A percentile compares a stretch with the other conserved stretches of the same genome.
Evolutionary conservation across 2,797 vertebrate genomes (phyloP).

Genomic region (Paratrypauchen microcephalus): DNA sequence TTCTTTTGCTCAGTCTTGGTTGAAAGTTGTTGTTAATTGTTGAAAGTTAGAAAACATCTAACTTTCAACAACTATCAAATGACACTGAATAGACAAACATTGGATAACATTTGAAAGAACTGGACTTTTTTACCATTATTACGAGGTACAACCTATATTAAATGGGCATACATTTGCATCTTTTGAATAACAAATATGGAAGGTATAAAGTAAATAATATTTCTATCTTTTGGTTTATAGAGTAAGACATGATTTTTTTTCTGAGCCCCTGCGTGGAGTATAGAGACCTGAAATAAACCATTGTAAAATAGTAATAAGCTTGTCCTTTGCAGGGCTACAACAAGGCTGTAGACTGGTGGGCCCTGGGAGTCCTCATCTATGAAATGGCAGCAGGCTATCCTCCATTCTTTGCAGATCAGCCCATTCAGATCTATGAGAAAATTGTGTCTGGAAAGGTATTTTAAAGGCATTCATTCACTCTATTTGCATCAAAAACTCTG

Average conservation of each 20-base stretch:
- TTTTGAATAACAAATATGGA: background rate
- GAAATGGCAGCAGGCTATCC: constrained; percentile 99
- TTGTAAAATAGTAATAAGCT: background rate
- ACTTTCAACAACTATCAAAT: too few relatives aligned
- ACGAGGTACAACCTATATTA: background rate
- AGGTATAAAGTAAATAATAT: too few relatives aligned
- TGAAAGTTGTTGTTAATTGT: background rate
- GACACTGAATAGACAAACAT: background rate
- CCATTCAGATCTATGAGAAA: constrained; percentile 99
- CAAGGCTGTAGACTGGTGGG: constrained; percentile 99
- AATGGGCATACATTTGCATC: background rate
- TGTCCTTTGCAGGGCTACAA: constrained; percentile 88
- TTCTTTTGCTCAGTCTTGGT: too few relatives aligned
- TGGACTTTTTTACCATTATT: too few relatives aligned
- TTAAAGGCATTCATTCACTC: background rate
- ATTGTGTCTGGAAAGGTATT: constrained; percentile 97
- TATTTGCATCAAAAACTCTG: background rate
- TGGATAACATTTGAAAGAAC: background rate
- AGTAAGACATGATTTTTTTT: background rate
- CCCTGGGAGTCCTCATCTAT: constrained; percentile 96
- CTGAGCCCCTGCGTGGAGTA: background rate
- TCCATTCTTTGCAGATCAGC: constrained; percentile 98
- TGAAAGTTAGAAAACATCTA: too few relatives aligned
- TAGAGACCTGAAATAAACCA: too few relatives aligned
- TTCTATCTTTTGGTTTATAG: too few relatives aligned